Base-by-base conservation (phyloP, 2,888 invertebrate genomes). In the Ectemnius lituratus region DNA sequence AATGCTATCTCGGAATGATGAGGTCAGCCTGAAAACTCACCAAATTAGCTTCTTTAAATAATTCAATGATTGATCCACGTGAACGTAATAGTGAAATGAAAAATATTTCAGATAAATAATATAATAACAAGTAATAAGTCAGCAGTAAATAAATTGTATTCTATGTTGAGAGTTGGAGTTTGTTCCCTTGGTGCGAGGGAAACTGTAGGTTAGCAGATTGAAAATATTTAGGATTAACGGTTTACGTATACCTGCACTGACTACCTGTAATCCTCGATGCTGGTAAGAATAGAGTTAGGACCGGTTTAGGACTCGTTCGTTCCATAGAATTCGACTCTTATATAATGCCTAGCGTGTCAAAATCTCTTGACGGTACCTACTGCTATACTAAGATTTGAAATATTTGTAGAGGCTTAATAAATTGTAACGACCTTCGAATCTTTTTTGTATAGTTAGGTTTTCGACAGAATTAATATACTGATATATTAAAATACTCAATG, bases 141-240 rank as follows among this genome's bases (percentile, higher is more conserved):
- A 6, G 8, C 28, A 37, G 28, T 8, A 37, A 37, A 11, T 37
- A 37, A 37, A 37, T 37, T 11, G 5, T 37, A 6, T 37, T 11
- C 52, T 52, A 11, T 6, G 16, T 4, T 45, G 13, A 18, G 27
- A 62, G 14, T 23, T n/a, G 37, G 46, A 49, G 49, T 65, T 70
- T 27, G 16, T 58, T 18, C 8, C 47, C 16, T 65, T 56, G 16
- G 47, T 47, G 14, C 20, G 8, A 45, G 2, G 13, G 28, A 58
- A 70, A 65, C 49, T 65, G 62, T 65, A 69, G 18, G 6, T 27
- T 49, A 8, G 18, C 16, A n/a, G 62, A 62, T 70, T 60, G 49
- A 28, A 18, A 70, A 73, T 70, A 73, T 73, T 64, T 73, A 23
- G 65, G 49, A 70, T 70, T 65, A 73, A 73, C 65, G 65, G 70